phyloP scores from a whole-genome alignment of 1,140 invertebrate species.

The Macrobrachium rosenbergii region DNA sequence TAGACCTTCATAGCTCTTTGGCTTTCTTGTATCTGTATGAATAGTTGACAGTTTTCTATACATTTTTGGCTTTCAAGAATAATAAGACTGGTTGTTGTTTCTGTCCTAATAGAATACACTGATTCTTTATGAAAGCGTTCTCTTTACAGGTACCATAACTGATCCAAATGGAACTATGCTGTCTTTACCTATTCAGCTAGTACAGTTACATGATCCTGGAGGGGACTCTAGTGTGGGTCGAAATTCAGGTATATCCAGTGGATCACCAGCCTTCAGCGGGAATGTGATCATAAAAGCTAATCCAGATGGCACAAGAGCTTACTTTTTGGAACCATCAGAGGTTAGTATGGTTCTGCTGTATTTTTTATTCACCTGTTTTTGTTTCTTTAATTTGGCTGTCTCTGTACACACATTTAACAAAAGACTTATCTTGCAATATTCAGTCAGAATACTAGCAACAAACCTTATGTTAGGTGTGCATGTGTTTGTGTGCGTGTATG shows the following conservation, averaged over 20 bases:
- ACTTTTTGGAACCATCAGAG: constrained; percentile 40
- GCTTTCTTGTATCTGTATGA: too few species aligned
- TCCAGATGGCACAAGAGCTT: constrained; percentile 47
- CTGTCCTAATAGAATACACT: too few species aligned
- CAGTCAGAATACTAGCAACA: too few species aligned
- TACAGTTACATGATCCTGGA: constrained; percentile 53
- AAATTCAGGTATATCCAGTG: neutral
- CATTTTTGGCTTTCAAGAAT: too few species aligned
- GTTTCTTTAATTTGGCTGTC: neutral
- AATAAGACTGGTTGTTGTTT: too few species aligned
- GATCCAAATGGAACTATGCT: constrained; percentile 45
- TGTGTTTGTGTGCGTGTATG: too few species aligned
- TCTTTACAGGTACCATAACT: neutral
- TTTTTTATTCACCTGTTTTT: neutral
- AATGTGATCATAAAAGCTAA: constrained; percentile 46
- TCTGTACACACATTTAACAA: neutral
- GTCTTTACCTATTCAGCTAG: constrained; percentile 46
- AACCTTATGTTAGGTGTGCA: too few species aligned
- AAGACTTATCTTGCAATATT: too few species aligned
- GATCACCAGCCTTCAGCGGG: constrained; percentile 25
- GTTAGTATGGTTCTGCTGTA: constrained; percentile 20
- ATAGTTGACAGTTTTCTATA: too few species aligned
- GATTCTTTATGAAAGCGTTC: too few species aligned
- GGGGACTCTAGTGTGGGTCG: constrained; percentile 31
- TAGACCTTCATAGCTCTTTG: too few species aligned